Conservation (phyloP, 2,888 invertebrate genomes). For the Orthosia cruda region DNA sequence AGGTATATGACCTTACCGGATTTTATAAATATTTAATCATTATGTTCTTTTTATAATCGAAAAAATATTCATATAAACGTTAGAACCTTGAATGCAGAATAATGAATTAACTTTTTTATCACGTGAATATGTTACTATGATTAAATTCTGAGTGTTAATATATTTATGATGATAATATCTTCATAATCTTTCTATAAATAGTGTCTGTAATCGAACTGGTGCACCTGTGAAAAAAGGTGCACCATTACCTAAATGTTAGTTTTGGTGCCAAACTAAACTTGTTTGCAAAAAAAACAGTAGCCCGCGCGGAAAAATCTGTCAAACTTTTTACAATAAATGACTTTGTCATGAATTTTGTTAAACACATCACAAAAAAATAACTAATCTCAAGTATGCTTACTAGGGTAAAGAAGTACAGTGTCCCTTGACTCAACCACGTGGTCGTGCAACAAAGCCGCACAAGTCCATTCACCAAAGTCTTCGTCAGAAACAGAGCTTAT, state of each 20-base stretch:
- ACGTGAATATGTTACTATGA: too few species aligned
- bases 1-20: background rate
- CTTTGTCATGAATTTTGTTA: background rate
- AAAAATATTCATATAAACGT: background rate
- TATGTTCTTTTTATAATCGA: background rate
- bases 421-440: slow-evolving; percentile 81
- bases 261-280: too few species aligned
- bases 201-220: background rate
- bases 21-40: background rate
- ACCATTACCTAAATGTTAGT: background rate
- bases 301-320: background rate
- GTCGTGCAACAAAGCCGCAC: slow-evolving; percentile 83
- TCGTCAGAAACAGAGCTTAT: slow-evolving; percentile 79
- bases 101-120: background rate
- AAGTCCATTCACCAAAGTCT: slow-evolving; percentile 89
- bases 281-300: too few species aligned
- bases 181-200: background rate
- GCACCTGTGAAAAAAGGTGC: too few species aligned
- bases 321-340: background rate
- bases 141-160: background rate
- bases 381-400: slow-evolving; percentile 19
- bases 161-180: slow-evolving; percentile 1
- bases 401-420: slow-evolving; percentile 59
- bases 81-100: background rate
- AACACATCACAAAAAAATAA: background rate